Evolutionary conservation across 2,113 vertebrate species (phyloP), one percentile per base, ranked within the genome.

Genomic region (Corydoras sp.): DNA sequence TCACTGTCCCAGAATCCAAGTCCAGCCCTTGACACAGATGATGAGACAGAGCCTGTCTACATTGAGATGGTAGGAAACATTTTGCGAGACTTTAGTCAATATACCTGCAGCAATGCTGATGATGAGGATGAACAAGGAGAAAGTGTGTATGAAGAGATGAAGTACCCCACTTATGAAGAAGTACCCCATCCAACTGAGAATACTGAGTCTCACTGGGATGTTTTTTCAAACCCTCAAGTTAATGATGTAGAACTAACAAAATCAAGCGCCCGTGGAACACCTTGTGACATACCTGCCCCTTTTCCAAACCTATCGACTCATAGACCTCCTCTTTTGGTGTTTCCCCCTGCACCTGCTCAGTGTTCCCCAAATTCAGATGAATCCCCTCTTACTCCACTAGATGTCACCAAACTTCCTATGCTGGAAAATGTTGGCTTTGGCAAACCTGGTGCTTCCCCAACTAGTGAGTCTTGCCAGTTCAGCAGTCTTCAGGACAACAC

Each of bases 61-160:
- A 98, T 98, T 15, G 95, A 99, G 89, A 99, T 99, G 96, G 94
- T 97, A 77, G 95, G 94, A 31, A 95, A 97, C 85, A 91, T 97
- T 69, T 85, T 94, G 73, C 85, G 89, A 69, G 94, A 95, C 83
- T 89, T 95, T 73, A 88, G 89, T 78, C 89, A 85, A 5, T 76
- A 68, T 29, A 65, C 70, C 2, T 72, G 72, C 3, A 29, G 65
- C 12, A 69, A 69, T 49, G 75, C 58, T 5, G 78, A 77, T n/a
- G 92, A 95, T 0, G 85, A 88, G 7, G 93, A 95, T 0, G 95
- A 98, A 80, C 94, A 93, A 88, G 92, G 89, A 0, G 97, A 99
- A 86, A 91, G 93, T 0, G 96, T 99, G 60, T 99, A 99, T 0
- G 97, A 99, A 81, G 97, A 99, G 83, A 99, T 99, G 97, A 98